Base-by-base conservation (phyloP, 2,113 vertebrate genomes). In the Microtus ochrogaster region DNA sequence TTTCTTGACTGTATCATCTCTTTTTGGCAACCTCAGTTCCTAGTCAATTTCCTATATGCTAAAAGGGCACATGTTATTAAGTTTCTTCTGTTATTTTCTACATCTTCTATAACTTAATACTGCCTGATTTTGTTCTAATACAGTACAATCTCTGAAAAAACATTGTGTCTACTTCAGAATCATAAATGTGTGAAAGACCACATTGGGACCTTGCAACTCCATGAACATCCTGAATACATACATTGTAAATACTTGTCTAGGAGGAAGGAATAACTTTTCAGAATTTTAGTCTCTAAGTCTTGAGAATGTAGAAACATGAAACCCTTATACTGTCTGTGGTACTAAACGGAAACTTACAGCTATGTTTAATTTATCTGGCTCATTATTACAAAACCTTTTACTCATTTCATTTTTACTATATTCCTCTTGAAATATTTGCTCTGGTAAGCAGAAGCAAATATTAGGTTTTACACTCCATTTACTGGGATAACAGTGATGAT, bases 401-500 rank as follows among this genome's bases (percentile, higher is more conserved):
- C 39, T 92, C 89, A 52, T 93, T 85, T 96, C 65, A 90, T 95
- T 98, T 55, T 92, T 95, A 77, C 26, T 68, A n/a, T 77, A 91
- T 87, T 39, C 33, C 8, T 86, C 79, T 70, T 95, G 77, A 97
- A 96, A 77, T 95, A 90, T 96, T 96, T 96, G 85, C 52, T 94
- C 61, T 85, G 14, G 19, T 91, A 94, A 96, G 95, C 81, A 94
- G 94, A 97, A 90, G 89, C 68, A 96, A 97, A 95, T 95, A 91
- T 90, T 92, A 91, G 58, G 70, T 94, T 97, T 97, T 86, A 96
- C 0, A 88, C 41, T 49, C 73, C 78, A 96, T 89, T 96, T 97
- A 55, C 52, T 96, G 58, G 66, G 49, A 73, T 87, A 92, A 92
- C 79, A 92, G 21, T 86, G 61, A 74, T 91, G 77, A 84, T 95